phyloP scores from a whole-genome alignment of 1,140 invertebrate species.

The Bilobella aurantiaca region DNA sequence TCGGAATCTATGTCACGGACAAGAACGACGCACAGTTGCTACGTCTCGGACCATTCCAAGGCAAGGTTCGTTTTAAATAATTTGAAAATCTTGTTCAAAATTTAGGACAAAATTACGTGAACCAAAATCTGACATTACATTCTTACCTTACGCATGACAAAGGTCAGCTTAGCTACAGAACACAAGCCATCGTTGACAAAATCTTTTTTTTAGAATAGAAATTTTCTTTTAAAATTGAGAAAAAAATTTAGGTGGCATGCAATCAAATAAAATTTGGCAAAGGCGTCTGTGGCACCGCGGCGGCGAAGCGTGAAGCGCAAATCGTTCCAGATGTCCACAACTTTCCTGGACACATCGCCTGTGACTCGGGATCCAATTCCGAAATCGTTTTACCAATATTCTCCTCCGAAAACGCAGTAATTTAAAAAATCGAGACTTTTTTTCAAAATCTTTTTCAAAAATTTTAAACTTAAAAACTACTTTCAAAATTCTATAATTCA shows the following conservation, averaged over 20 bases:
- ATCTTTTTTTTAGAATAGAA: neutral
- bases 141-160: too few species aligned
- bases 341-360: slow-evolving; percentile 32
- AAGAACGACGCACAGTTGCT: slow-evolving; percentile 4
- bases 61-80: slow-evolving; percentile 18
- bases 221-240: neutral
- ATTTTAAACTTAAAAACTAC: neutral
- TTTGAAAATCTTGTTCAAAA: slow-evolving; percentile 3
- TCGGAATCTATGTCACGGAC: slow-evolving; percentile 20
- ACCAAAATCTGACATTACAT: too few species aligned
- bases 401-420: neutral
- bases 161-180: too few species aligned
- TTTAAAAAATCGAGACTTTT: neutral
- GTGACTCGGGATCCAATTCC: slow-evolving; percentile 21
- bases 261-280: slow-evolving; percentile 24
- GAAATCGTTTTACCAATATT: slow-evolving; percentile 31
- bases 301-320: slow-evolving; percentile 16
- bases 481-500: neutral
- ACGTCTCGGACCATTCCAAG: slow-evolving; percentile 27
- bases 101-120: neutral
- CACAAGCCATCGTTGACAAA: too few species aligned
- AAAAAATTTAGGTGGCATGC: slow-evolving; percentile 20
- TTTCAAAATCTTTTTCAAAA: neutral
- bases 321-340: slow-evolving; percentile 25
- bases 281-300: slow-evolving; percentile 31